These are phyloP conservation scores for Poeciliopsis prolifica DNA, from an alignment of 2,113 vertebrate genomes.

Conservation along the genomic window DNA sequence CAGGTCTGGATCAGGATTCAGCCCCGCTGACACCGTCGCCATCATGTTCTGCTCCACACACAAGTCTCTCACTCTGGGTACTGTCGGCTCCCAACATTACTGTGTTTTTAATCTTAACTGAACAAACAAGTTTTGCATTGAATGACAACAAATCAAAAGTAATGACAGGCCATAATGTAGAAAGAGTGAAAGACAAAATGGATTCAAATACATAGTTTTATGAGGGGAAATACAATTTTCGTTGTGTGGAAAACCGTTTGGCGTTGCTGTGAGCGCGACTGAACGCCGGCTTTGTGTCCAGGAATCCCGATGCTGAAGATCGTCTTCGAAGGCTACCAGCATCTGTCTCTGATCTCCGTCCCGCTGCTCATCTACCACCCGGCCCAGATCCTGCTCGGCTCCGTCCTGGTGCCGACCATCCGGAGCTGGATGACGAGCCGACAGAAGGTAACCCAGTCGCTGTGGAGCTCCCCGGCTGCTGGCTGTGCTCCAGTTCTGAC, in stretches of 20 bases:
- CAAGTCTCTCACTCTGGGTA: conserved; percentile 97
- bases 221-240: too few species aligned
- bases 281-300: conserved; percentile 49
- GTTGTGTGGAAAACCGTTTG: too few species aligned
- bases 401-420: conserved; percentile 91
- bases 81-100: not conserved
- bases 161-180: too few species aligned
- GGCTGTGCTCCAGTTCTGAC: conserved; percentile 41
- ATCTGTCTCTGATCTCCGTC: conserved; percentile 93
- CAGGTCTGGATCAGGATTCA: conserved; percentile 90
- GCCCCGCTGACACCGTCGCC: conserved; percentile 93
- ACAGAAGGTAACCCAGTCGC: conserved; percentile 86
- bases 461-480: not conserved
- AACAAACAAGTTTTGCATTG: too few species aligned
- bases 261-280: not conserved
- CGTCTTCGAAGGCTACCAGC: conserved; percentile 91
- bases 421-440: conserved; percentile 92
- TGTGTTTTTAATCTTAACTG: too few species aligned
- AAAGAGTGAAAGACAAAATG: too few species aligned
- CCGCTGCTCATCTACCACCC: conserved; percentile 98
- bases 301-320: conserved; percentile 99
- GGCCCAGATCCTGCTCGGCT: conserved; percentile 96
- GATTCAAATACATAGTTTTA: too few species aligned
- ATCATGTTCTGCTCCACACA: conserved; percentile 98
- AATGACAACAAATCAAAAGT: too few species aligned